phyloP scores from a whole-genome alignment of 2,888 invertebrate genomes.

The Cerastoderma edule region DNA sequence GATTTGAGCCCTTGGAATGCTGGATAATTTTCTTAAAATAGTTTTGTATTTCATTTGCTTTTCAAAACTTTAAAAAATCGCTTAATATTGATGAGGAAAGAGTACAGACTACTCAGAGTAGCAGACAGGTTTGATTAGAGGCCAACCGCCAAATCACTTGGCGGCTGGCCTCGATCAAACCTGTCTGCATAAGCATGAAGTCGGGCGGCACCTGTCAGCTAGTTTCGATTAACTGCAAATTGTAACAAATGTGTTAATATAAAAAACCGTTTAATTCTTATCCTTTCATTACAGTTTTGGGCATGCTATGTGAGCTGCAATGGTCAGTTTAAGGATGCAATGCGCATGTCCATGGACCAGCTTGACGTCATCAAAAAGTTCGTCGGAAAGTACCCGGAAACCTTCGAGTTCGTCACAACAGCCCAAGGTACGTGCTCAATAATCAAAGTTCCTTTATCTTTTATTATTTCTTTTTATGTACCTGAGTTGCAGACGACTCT shows the following conservation, averaged over 20 bases:
- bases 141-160: not conserved
- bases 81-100: too few relatives aligned
- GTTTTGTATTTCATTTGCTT: too few relatives aligned
- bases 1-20: too few relatives aligned
- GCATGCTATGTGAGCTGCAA: constrained; percentile 93
- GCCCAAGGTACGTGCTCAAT: constrained; percentile 92
- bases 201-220: not conserved
- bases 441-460: too few relatives aligned
- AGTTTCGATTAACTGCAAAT: too few relatives aligned
- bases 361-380: constrained; percentile 93
- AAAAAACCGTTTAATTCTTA: not conserved
- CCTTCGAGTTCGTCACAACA: constrained; percentile 87
- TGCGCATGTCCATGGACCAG: constrained; percentile 93
- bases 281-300: constrained; percentile 90
- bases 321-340: constrained; percentile 92
- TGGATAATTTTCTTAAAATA: too few relatives aligned
- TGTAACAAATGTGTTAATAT: not conserved
- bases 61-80: too few relatives aligned
- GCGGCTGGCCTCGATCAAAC: not conserved
- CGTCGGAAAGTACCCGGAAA: constrained; percentile 91
- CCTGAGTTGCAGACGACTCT: too few relatives aligned
- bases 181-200: not conserved
- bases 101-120: too few relatives aligned
- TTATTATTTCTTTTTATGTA: too few relatives aligned
- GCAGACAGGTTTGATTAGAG: not conserved